Conservation (phyloP, 1,140 invertebrate genomes). For the Heliothis subflexa region DNA sequence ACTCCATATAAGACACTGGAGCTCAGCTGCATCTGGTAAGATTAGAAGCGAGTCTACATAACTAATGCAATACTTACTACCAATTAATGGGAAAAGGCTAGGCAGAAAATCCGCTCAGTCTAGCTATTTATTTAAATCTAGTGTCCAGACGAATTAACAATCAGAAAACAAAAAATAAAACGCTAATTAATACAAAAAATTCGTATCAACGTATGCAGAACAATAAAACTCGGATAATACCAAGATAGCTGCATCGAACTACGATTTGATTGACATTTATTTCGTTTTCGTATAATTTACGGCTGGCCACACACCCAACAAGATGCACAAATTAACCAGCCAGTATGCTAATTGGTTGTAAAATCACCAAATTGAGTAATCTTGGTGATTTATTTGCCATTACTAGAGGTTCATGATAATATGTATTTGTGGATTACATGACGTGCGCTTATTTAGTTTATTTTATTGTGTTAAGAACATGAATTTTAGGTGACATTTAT, state of each 20-base stretch:
- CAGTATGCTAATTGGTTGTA: constrained; percentile 35
- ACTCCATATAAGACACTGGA: no score
- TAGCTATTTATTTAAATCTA: no score
- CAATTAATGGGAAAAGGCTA: no score
- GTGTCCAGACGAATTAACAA: no score
- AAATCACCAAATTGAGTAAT: constrained; percentile 46
- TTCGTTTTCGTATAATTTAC: constrained; percentile 7
- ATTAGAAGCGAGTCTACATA: no score
- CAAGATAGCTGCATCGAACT: constrained; percentile 7
- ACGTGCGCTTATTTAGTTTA: background rate
- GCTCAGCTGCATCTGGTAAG: no score
- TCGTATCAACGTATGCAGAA: no score
- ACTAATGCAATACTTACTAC: no score
- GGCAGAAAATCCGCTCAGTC: no score
- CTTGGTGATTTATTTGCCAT: constrained; percentile 35
- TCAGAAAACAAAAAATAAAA: background rate
- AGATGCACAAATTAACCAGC: constrained; percentile 31
- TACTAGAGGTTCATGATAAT: background rate
- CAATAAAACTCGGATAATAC: background rate
- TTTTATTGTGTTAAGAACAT: background rate
- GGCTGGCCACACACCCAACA: constrained; percentile 13
- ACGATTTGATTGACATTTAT: constrained; percentile 31
- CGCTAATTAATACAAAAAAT: no score
- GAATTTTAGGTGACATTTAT: background rate
- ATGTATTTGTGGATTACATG: background rate